phyloP scores from a whole-genome alignment of 1,140 invertebrate species.

The Eueides isabella region DNA sequence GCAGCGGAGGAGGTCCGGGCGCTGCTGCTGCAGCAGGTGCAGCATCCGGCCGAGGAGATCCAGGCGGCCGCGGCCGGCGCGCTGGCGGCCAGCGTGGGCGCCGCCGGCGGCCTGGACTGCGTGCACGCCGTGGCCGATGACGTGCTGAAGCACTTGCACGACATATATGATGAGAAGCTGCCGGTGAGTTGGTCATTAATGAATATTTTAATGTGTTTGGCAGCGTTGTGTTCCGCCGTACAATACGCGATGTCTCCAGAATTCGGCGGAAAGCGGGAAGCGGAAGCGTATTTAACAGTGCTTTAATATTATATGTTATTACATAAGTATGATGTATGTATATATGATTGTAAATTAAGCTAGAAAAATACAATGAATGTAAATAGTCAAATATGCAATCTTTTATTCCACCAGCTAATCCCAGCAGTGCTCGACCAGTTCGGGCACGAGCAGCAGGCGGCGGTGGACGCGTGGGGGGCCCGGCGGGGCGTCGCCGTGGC shows the following conservation, averaged over 20 bases:
- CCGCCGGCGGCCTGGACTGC: conserved; percentile 84
- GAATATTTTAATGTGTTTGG: too few relatives aligned
- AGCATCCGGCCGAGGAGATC: conserved; percentile 90
- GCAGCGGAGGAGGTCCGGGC: conserved; percentile 83
- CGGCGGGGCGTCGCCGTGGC: conserved; percentile 94
- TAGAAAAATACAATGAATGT: too few relatives aligned
- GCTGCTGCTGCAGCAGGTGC: conserved; percentile 88
- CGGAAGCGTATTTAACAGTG: too few relatives aligned
- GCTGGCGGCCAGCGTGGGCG: conserved; percentile 58
- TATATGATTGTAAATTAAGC: too few relatives aligned
- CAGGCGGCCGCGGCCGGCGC: conserved; percentile 83
- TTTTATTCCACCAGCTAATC: conserved; percentile 82
- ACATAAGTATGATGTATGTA: too few relatives aligned
- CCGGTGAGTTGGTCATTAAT: conserved; percentile 55
- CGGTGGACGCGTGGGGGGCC: conserved; percentile 94
- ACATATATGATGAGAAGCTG: conserved; percentile 90
- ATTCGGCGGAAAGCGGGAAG: too few relatives aligned
- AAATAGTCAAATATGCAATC: too few relatives aligned
- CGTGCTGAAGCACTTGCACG: conserved; percentile 86
- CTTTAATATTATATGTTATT: too few relatives aligned
- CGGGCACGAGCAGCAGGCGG: conserved; percentile 92
- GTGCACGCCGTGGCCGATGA: conserved; percentile 61
- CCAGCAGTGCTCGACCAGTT: conserved; percentile 95
- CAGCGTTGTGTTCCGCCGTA: too few relatives aligned
- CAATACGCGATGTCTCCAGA: too few relatives aligned